phyloP scores from a whole-genome alignment of 2,113 vertebrate species.

The Callipepla squamata region DNA sequence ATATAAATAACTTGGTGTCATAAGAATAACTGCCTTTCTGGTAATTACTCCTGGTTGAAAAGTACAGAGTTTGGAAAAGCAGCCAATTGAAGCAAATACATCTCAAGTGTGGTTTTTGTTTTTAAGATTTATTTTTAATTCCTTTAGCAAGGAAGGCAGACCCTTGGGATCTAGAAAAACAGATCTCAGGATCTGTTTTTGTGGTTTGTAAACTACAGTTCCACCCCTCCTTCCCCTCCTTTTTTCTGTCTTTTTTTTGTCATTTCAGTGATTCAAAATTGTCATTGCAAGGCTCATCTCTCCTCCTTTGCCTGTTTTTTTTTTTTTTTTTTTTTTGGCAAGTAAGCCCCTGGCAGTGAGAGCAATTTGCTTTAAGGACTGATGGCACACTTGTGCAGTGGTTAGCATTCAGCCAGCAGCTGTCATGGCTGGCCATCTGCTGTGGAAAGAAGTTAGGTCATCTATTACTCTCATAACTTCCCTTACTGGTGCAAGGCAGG shows the following conservation, averaged over 20 bases:
- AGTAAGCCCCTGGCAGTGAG: neutral
- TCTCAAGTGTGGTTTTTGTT: neutral
- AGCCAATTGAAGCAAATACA: neutral
- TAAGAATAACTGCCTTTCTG: neutral
- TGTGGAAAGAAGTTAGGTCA: neutral
- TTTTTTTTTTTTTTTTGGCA: neutral
- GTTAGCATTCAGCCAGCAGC: neutral
- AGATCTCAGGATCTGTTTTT: neutral
- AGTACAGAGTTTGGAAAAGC: neutral
- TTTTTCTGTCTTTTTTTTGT: neutral
- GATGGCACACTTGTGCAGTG: neutral
- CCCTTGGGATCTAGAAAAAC: neutral
- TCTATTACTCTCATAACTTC: neutral
- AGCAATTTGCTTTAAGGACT: neutral
- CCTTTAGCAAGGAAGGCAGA: neutral
- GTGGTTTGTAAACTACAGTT: neutral
- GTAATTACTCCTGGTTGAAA: neutral
- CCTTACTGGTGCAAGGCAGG: neutral
- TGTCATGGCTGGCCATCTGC: neutral
- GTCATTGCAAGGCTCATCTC: neutral
- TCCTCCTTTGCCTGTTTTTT: neutral
- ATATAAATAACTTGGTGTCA: slow-evolving; percentile 12
- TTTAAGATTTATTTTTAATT: neutral
- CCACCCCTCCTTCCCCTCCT: no score
- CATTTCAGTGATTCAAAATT: neutral